Base-by-base conservation (phyloP, 1,140 invertebrate genomes). In the Geopemphigus sp. region DNA sequence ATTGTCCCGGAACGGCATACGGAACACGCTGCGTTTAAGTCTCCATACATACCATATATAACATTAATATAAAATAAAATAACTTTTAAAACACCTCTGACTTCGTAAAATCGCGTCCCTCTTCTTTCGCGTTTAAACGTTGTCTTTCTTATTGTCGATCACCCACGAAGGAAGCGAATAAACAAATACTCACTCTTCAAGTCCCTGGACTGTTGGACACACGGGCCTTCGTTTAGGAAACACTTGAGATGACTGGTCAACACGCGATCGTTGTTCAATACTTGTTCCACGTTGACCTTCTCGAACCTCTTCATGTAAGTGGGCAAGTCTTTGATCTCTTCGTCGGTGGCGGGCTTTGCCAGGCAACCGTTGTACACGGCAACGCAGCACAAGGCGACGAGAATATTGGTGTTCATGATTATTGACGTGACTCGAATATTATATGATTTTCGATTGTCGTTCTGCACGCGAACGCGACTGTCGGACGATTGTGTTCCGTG, bases 281-380 rank as follows among this genome's bases (percentile, higher is more conserved):
- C 85, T 32, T 83, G 50, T 39, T 89, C 86, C 14, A 89, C 83
- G 82, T 89, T 86, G 56, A 89, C 81, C 82, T 87, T 85, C 82
- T 89, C 88, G 82, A 88, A 89, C 82, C 87, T 87, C 11, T 86
- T 88, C 5, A 87, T 87, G 82, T 89, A 89, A 81, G 76, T 24
- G 17, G 45, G n/a, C 17, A 81, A n/a, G 11, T 53, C 57, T 54
- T 81, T 80, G 45, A 68, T 81, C 3, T 76, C 82, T 45, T 72
- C 82, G 66, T 68, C 83, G 19, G 39, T 39, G 56, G 22, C 82
- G 81, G 47, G 54, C 82, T 68, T 8, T 14, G 73, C 56, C 6
- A 11, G 57, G 56, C 83, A 8, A 17, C 22, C n/a, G 32, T 15
- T 54, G 72, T 57, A 76, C 15, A 63, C 56, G 22, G 39, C 74